phyloP scores from a whole-genome alignment of 2,113 vertebrate genomes.

The Engraulis encrasicolus region DNA sequence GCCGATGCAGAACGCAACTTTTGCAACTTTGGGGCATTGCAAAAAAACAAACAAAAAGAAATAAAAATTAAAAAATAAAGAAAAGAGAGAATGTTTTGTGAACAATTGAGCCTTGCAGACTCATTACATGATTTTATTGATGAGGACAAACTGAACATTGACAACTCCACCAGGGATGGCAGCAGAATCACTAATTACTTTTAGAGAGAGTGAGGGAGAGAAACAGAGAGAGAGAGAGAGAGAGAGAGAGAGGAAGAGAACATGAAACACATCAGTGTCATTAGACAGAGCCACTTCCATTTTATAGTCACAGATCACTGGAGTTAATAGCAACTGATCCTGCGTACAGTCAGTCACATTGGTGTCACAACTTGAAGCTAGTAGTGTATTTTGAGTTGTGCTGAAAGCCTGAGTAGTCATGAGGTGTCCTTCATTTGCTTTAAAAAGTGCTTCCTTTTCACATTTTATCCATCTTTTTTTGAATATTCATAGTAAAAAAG shows the following conservation, averaged over 20 bases:
- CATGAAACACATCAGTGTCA: not conserved
- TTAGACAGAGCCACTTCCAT: not conserved
- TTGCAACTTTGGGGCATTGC: slow-evolving; percentile 16
- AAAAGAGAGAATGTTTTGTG: not conserved
- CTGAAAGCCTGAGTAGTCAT: not conserved
- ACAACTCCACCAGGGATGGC: not conserved
- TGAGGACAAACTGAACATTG: not conserved
- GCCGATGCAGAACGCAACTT: slow-evolving; percentile 1
- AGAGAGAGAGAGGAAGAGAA: not conserved
- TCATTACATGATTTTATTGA: not conserved
- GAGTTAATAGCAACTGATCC: too few species aligned
- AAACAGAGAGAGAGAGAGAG: too few species aligned
- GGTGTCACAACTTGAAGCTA: too few species aligned
- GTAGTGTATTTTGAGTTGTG: too few species aligned
- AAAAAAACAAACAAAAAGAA: slow-evolving; percentile 1
- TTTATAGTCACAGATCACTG: not conserved
- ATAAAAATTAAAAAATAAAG: too few species aligned
- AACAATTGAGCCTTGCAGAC: not conserved
- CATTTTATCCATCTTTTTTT: too few species aligned
- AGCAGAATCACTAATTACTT: not conserved
- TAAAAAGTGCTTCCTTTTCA: not conserved
- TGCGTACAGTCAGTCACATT: too few species aligned
- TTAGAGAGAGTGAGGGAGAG: not conserved
- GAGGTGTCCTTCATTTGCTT: not conserved
- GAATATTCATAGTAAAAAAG: too few species aligned